Conservation (phyloP, 2,113 vertebrate species). For the Centropristis striata region DNA sequence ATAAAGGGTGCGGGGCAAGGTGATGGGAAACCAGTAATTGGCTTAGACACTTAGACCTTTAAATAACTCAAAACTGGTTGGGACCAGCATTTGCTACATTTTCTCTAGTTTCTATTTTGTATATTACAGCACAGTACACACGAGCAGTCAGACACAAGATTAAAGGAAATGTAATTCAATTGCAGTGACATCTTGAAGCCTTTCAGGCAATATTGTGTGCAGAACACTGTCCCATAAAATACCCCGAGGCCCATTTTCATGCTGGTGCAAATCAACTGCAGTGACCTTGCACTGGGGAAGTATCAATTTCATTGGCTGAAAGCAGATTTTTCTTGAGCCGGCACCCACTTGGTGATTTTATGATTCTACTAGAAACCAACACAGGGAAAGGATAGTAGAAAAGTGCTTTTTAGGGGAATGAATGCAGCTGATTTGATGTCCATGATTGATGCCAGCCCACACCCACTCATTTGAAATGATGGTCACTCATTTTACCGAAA, state of each 20-base stretch:
- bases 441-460: constrained; percentile 26
- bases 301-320: constrained; percentile 48
- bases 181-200: constrained; percentile 41
- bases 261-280: constrained; percentile 62
- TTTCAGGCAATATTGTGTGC: constrained; percentile 39
- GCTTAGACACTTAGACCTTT: background rate
- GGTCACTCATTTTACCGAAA: constrained; percentile 11
- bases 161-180: constrained; percentile 49
- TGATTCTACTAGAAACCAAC: constrained; percentile 6
- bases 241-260: constrained; percentile 52
- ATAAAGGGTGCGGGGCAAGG: background rate
- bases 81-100: background rate
- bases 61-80: background rate
- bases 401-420: constrained; percentile 28
- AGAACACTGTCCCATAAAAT: constrained; percentile 58
- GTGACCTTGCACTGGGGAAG: constrained; percentile 56
- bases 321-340: constrained; percentile 45
- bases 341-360: constrained; percentile 44
- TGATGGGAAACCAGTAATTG: background rate
- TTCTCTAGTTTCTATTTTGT: constrained; percentile 8
- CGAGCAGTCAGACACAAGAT: background rate
- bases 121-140: background rate
- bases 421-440: constrained; percentile 36
- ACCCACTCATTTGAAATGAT: constrained; percentile 14
- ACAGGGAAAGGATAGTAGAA: background rate